A percentile compares a stretch with the other conserved stretches of the same genome.
Evolutionary conservation across 2,797 vertebrate genomes (phyloP).

Genomic region (Rhinella marina): DNA sequence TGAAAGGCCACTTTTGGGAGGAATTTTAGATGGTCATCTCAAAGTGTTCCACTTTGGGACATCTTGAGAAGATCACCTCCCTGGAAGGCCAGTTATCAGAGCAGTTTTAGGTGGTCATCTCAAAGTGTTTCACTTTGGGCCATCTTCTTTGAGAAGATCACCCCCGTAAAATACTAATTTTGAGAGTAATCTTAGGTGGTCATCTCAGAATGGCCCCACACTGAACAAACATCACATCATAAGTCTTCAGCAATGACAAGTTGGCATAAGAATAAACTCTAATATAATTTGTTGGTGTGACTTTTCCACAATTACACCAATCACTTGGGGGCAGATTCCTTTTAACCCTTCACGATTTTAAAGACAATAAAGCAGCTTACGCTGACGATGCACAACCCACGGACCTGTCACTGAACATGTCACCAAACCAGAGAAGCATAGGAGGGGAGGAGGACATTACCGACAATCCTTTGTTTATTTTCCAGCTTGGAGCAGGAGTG

Average conservation of each 20-base stretch:
- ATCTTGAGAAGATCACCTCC: too few species aligned
- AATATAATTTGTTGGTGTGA: background rate
- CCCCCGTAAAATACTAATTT: too few species aligned
- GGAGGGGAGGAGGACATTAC: slow-evolving; percentile 20
- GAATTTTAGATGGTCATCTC: too few species aligned
- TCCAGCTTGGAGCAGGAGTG: slow-evolving; percentile 22
- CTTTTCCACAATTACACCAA: slow-evolving; percentile 25
- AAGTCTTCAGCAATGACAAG: background rate
- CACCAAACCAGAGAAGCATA: slow-evolving; percentile 4
- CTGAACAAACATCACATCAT: background rate
- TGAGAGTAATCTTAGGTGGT: too few species aligned
- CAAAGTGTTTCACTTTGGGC: too few species aligned
- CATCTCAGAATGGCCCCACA: background rate
- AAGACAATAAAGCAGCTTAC: background rate
- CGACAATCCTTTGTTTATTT: slow-evolving; percentile 49
- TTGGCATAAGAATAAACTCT: background rate
- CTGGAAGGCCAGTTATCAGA: too few species aligned
- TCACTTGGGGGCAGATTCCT: slow-evolving; percentile 33
- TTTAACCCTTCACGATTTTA: background rate
- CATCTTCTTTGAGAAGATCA: too few species aligned
- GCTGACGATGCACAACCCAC: slow-evolving; percentile 34
- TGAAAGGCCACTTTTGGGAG: too few species aligned
- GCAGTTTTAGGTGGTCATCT: too few species aligned
- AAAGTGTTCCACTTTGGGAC: too few species aligned
- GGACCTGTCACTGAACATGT: slow-evolving; percentile 30